Percentiles rank a stretch among this genome's conserved stretches.
phyloP scores from a whole-genome alignment of 2,888 invertebrate genomes.

The Silvanus unidentatus region DNA sequence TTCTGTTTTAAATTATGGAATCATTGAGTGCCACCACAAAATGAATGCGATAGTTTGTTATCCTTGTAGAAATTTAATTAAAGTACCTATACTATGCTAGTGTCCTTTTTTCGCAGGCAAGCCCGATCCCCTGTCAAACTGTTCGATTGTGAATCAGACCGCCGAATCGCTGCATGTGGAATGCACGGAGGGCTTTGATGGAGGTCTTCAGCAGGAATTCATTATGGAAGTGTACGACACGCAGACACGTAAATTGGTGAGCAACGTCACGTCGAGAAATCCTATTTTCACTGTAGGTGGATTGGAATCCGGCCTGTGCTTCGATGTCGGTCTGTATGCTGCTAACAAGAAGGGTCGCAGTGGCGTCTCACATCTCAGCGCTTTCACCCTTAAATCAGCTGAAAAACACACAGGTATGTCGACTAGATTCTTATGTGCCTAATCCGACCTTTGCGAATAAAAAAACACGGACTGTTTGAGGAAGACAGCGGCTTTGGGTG shows the following conservation, averaged over 20 bases:
- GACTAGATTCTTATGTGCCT: background rate
- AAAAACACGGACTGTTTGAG: too few species aligned
- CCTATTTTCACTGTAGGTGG: constrained; percentile 63
- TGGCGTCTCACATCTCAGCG: constrained; percentile 57
- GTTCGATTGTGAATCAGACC: constrained; percentile 68
- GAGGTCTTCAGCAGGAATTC: constrained; percentile 68
- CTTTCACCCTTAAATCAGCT: constrained; percentile 67
- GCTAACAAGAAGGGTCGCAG: constrained; percentile 69
- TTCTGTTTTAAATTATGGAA: too few species aligned
- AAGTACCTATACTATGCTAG: too few species aligned
- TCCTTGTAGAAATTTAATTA: too few species aligned
- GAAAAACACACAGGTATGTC: constrained; percentile 64
- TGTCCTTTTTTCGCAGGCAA: constrained; percentile 51
- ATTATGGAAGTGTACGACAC: constrained; percentile 63
- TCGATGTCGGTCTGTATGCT: constrained; percentile 63
- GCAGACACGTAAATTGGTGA: constrained; percentile 50
- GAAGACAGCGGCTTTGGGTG: too few species aligned
- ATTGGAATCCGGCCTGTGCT: constrained; percentile 62
- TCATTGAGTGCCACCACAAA: too few species aligned
- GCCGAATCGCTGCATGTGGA: constrained; percentile 65
- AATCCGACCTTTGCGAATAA: too few species aligned
- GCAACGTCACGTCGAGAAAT: constrained; percentile 53
- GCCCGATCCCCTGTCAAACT: constrained; percentile 67
- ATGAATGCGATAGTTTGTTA: too few species aligned
- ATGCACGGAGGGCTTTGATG: constrained; percentile 71